Base-by-base conservation (phyloP, 2,797 vertebrate species). In the Sebastes matsubarae region DNA sequence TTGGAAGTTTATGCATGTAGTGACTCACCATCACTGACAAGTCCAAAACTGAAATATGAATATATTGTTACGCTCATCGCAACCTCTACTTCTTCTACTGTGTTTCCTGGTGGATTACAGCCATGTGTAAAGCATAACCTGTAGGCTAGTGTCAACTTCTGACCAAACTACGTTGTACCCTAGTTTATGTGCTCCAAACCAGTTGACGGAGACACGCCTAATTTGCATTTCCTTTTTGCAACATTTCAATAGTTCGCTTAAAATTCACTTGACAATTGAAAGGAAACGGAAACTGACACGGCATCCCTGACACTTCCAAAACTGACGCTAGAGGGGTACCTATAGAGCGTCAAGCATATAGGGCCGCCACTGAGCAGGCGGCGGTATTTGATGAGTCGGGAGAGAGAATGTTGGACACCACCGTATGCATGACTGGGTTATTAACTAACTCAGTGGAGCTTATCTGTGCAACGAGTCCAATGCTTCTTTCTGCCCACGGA, bases 141-240 rank as follows among this genome's bases (percentile, higher is more conserved):
- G 46, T 4, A n/a, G 0, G 46, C 46, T 9, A 0, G 46, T 50
- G 46, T 50, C 18, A 50, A 50, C 46, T n/a, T 50, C 52, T 54
- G n/a, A 54, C 10, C 0, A 54, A 54, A 54, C n/a, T 54, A 11
- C n/a, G 5, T 0, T 54, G 52, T 24, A 22, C 20, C n/a, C n/a
- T 54, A 22, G 20, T 54, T 54, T 54, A 54, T 54, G 0, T 22
- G n/a, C 20, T 54, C 52, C 54, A 24, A 57, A 57, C 22, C 54
- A 57, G 22, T 54, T 54, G 52, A 22, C 16, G 0, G 52, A 54
- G 0, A 22, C 8, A 54, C 7, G n/a, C 52, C 0, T 54, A 10
- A 54, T 22, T 54, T 54, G 52, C n/a, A n/a, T 54, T 54, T 54
- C 52, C 0, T 54, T 54, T 54, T 22, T 54, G 52, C n/a, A 0